Evolutionary conservation across 2,888 invertebrate genomes (phyloP).

Genomic region (Rotaria magnacalcarata): DNA sequence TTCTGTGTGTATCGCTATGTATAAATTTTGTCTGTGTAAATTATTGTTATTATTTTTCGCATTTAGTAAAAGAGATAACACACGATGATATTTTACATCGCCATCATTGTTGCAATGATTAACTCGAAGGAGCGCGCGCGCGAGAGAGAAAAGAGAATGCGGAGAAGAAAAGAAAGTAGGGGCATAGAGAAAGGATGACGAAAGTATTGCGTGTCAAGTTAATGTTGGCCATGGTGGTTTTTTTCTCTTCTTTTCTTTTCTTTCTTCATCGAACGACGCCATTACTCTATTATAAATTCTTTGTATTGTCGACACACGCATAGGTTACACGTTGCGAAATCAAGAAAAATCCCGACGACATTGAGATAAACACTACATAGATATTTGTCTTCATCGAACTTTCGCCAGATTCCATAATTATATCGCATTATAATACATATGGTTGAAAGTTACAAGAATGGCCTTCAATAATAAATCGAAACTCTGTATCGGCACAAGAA

Average conservation of each 20-base stretch:
- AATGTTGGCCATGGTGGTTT: background rate
- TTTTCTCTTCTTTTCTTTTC: background rate
- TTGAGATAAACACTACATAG: background rate
- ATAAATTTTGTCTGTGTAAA: background rate
- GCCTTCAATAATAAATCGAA: background rate
- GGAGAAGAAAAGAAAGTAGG: too few species aligned
- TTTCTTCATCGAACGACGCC: slow-evolving; percentile 7
- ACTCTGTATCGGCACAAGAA: background rate
- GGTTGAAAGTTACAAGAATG: too few species aligned
- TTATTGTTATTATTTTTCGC: background rate
- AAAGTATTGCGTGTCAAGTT: slow-evolving; percentile 10
- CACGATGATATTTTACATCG: background rate
- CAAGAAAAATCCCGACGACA: background rate
- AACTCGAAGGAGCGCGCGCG: background rate
- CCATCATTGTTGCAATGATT: background rate
- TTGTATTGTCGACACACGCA: background rate
- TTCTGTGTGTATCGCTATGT: background rate
- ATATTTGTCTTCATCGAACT: background rate
- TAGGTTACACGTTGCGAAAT: background rate
- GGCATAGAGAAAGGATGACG: background rate
- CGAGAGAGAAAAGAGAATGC: background rate
- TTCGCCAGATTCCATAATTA: background rate
- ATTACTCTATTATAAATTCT: slow-evolving; percentile 6
- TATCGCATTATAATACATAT: too few species aligned
- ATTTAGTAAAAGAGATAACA: background rate